These are phyloP conservation scores for Indicator maculatus DNA, from an alignment of 2,113 vertebrate species.

Conservation along the genomic window DNA sequence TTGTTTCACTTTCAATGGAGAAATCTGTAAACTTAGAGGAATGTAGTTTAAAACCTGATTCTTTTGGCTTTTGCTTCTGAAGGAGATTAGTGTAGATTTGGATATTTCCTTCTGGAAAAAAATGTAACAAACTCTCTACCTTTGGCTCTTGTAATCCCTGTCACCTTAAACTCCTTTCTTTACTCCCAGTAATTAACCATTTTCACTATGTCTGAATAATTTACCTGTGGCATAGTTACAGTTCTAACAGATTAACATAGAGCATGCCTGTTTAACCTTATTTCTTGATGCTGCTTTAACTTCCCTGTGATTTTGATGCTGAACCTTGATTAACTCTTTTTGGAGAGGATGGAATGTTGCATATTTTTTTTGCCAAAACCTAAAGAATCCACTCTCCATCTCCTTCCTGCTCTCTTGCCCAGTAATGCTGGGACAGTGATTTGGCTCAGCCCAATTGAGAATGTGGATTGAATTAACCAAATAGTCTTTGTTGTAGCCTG, in stretches of 20 bases:
- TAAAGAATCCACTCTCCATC: conserved; percentile 30
- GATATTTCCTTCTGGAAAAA: conserved; percentile 62
- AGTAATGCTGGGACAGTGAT: conserved; percentile 62
- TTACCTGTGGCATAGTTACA: conserved; percentile 23
- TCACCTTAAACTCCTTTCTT: conserved; percentile 38
- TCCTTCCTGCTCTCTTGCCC: conserved; percentile 59
- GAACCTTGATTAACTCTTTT: conserved; percentile 52
- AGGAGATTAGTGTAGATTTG: conserved; percentile 70
- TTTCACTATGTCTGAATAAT: conserved; percentile 36
- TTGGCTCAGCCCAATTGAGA: conserved; percentile 62
- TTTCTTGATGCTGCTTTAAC: conserved; percentile 37
- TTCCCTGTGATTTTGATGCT: conserved; percentile 30
- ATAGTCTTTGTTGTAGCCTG: conserved; percentile 75
- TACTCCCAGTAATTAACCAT: conserved; percentile 35
- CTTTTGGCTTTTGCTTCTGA: conserved; percentile 77
- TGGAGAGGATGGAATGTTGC: conserved; percentile 60
- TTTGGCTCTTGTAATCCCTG: conserved; percentile 15
- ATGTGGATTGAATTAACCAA: conserved; percentile 65
- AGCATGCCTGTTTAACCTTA: conserved; percentile 67
- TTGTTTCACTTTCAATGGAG: conserved; percentile 69
- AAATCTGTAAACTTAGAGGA: conserved; percentile 55
- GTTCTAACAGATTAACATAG: conserved; percentile 65
- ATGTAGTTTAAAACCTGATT: conserved; percentile 66
- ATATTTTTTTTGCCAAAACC: conserved; percentile 38
- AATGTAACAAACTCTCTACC: conserved; percentile 43